Evolutionary conservation across 2,888 invertebrate species (phyloP).

Genomic region (Eristalis intricaria): DNA sequence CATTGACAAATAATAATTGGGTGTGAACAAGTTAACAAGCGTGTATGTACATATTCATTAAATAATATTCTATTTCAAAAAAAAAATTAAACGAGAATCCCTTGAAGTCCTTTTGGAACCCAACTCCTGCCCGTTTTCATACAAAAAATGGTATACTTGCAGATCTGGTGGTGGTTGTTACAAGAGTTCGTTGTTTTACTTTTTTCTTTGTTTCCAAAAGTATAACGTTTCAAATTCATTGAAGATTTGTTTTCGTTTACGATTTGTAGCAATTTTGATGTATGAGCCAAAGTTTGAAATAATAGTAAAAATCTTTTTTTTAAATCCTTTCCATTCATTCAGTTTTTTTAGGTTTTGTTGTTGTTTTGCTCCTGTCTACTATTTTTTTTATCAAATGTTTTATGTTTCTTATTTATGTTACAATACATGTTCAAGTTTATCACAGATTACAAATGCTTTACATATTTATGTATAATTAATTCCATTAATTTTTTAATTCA

Average conservation of each 20-base stretch:
- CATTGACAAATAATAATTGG: too few relatives aligned
- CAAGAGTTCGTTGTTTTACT: neutral
- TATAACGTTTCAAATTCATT: constrained; percentile 12
- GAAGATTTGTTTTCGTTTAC: neutral
- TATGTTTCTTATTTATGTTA: constrained; percentile 71
- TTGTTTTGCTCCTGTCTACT: constrained; percentile 49
- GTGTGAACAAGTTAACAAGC: neutral
- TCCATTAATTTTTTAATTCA: constrained; percentile 51
- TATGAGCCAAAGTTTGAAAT: constrained; percentile 7
- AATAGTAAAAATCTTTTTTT: constrained; percentile 2
- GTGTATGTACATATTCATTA: neutral
- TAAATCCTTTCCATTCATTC: constrained; percentile 1
- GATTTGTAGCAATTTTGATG: neutral
- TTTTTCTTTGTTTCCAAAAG: neutral
- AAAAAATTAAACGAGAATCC: neutral
- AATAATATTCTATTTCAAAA: neutral
- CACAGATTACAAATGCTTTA: constrained; percentile 76
- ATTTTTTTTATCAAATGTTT: constrained; percentile 63
- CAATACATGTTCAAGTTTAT: constrained; percentile 74
- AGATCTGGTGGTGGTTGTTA: neutral
- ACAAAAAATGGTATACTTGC: neutral
- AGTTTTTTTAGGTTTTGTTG: constrained; percentile 29
- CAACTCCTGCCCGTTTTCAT: neutral
- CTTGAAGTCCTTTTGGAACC: neutral
- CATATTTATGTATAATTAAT: constrained; percentile 71